These are phyloP conservation scores for Pseudomugil tenellus DNA, from an alignment of 2,797 vertebrate genomes.

Conservation along the genomic window DNA sequence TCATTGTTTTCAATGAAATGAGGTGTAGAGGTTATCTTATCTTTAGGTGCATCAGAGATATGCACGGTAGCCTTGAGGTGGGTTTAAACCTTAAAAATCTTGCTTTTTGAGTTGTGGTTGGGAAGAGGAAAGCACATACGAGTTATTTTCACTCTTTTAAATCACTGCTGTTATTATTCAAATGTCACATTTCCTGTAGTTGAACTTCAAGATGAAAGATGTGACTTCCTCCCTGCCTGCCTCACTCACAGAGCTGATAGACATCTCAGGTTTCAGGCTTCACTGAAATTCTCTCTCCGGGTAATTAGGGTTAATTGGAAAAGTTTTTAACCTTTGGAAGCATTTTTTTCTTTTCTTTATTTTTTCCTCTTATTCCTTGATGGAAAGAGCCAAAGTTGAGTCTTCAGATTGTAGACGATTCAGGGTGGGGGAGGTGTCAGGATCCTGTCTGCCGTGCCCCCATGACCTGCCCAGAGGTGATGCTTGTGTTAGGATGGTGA, in stretches of 20 bases:
- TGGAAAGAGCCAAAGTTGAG: slow-evolving; percentile 52
- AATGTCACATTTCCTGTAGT: slow-evolving; percentile 73
- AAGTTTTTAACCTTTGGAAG: slow-evolving; percentile 74
- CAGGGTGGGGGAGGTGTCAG: slow-evolving; percentile 9
- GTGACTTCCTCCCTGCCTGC: slow-evolving; percentile 50
- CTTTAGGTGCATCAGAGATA: slow-evolving; percentile 33
- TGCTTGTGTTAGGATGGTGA: slow-evolving; percentile 47
- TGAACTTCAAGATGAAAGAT: slow-evolving; percentile 81
- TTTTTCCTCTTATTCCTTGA: slow-evolving; percentile 27
- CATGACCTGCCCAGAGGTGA: slow-evolving; percentile 67
- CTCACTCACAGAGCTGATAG: slow-evolving; percentile 65
- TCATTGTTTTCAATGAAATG: slow-evolving; percentile 27
- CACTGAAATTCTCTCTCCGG: slow-evolving; percentile 72
- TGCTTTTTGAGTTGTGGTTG: slow-evolving; percentile 1
- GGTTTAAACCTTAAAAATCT: neutral
- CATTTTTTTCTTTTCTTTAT: slow-evolving; percentile 34
- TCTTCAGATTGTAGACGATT: slow-evolving; percentile 39
- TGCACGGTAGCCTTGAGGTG: slow-evolving; percentile 19
- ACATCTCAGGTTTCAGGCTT: slow-evolving; percentile 80
- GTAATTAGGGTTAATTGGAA: slow-evolving; percentile 86
- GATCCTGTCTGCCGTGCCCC: slow-evolving; percentile 58
- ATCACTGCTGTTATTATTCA: slow-evolving; percentile 66
- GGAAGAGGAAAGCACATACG: slow-evolving; percentile 2
- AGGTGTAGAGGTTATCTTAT: slow-evolving; percentile 51
- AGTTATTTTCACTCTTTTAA: slow-evolving; percentile 40